Conservation (phyloP, 1,140 invertebrate genomes). For the Globodera ellingtonae region DNA sequence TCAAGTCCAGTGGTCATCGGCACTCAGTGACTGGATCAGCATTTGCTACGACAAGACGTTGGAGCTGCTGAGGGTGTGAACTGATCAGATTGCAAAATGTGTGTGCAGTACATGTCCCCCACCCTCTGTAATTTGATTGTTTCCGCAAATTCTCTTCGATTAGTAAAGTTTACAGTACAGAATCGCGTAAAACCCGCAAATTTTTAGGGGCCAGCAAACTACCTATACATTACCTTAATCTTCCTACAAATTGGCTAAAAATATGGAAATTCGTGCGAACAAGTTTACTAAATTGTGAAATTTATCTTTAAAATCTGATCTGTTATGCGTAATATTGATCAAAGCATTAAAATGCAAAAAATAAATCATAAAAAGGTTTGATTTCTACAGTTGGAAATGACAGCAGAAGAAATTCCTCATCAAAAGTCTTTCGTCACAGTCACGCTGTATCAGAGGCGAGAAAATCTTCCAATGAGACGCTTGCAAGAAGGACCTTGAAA, state of each 20-base stretch:
- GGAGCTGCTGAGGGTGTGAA: constrained; percentile 86
- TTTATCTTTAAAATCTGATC: neutral
- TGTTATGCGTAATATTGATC: neutral
- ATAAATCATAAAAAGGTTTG: neutral
- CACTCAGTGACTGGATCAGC: constrained; percentile 98
- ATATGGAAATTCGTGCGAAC: no score
- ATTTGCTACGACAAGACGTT: constrained; percentile 98
- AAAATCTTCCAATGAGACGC: constrained; percentile 54
- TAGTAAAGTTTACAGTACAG: neutral
- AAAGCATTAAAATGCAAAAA: neutral
- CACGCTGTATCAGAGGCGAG: constrained; percentile 38
- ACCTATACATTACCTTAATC: no score
- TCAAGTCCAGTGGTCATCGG: constrained; percentile 99
- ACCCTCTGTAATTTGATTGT: neutral
- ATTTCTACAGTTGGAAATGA: neutral
- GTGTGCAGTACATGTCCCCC: neutral
- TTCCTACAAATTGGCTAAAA: no score
- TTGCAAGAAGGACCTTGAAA: constrained; percentile 55
- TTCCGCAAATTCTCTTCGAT: neutral
- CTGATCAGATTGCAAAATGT: neutral
- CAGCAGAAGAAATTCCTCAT: neutral
- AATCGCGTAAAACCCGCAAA: no score
- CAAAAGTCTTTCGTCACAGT: neutral
- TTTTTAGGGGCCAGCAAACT: no score
- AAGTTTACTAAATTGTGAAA: neutral